Percentiles rank a stretch among this genome's conserved stretches.
These are phyloP conservation scores for Quadroppia sp. DNA, from an alignment of 2,888 invertebrate genomes.

Conservation along the genomic window DNA sequence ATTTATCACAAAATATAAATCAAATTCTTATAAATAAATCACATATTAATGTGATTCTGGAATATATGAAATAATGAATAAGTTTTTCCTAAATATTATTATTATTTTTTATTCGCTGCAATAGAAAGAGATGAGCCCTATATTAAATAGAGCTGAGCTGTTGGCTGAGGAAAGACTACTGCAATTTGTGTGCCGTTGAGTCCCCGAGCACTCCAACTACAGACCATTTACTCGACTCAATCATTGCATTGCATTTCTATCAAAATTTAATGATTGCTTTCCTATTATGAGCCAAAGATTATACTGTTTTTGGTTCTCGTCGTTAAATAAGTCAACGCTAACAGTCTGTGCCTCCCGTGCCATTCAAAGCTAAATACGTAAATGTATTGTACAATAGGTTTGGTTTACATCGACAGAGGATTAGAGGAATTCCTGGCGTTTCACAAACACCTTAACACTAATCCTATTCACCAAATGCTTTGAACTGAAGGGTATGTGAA, in stretches of 20 bases:
- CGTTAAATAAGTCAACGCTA: conserved; percentile 34
- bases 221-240: conserved; percentile 36
- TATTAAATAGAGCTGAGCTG: conserved; percentile 16
- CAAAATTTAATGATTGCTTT: conserved; percentile 42
- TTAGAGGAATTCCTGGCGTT: conserved; percentile 33
- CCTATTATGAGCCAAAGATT: conserved; percentile 34
- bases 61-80: too few relatives aligned
- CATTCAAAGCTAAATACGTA: conserved; percentile 19
- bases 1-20: not conserved
- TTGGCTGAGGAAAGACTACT: not conserved
- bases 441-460: conserved; percentile 36
- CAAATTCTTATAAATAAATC: conserved; percentile 1
- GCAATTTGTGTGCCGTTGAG: not conserved
- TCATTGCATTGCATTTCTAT: conserved; percentile 27
- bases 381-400: conserved; percentile 18
- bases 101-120: not conserved
- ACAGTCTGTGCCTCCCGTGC: not conserved
- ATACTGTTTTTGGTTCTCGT: conserved; percentile 34
- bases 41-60: not conserved
- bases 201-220: conserved; percentile 26
- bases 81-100: not conserved
- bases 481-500: conserved; percentile 33
- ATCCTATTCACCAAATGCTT: conserved; percentile 23
- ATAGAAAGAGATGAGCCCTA: conserved; percentile 7
- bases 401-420: conserved; percentile 32